These are phyloP conservation scores for Apamea crenata DNA, from an alignment of 2,888 invertebrate genomes.

Conservation along the genomic window DNA sequence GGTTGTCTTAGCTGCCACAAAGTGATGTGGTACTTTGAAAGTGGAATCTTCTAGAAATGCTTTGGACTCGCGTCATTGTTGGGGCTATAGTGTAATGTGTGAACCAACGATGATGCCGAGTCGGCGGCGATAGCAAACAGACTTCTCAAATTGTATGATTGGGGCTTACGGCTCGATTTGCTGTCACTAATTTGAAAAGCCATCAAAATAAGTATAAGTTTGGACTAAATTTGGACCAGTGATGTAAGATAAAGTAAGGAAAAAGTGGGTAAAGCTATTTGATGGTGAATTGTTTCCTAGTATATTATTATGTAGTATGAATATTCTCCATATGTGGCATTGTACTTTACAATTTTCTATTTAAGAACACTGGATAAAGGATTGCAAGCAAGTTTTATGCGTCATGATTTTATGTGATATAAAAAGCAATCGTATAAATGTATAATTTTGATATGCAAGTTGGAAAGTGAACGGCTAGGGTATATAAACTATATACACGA, in stretches of 20 bases:
- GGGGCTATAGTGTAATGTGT: constrained; percentile 54
- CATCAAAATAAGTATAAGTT: constrained; percentile 65
- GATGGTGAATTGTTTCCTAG: constrained; percentile 64
- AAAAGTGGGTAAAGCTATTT: constrained; percentile 65
- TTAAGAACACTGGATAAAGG: constrained; percentile 59
- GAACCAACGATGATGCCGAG: constrained; percentile 49
- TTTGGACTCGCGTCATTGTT: constrained; percentile 51
- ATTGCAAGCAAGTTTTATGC: constrained; percentile 62
- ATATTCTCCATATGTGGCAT: constrained; percentile 65
- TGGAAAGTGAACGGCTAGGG: constrained; percentile 54
- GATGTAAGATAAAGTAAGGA: constrained; percentile 62
- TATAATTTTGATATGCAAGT: constrained; percentile 63
- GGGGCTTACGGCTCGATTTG: constrained; percentile 76
- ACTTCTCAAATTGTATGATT: constrained; percentile 75
- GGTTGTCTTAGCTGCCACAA: constrained; percentile 48
- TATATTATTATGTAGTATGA: constrained; percentile 63
- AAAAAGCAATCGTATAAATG: constrained; percentile 66
- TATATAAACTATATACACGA: constrained; percentile 54
- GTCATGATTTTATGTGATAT: constrained; percentile 68
- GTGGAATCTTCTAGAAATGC: constrained; percentile 56
- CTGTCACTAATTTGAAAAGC: constrained; percentile 69
- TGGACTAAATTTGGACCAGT: constrained; percentile 67
- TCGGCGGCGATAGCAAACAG: constrained; percentile 54
- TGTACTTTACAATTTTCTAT: constrained; percentile 64
- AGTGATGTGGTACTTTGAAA: constrained; percentile 29